Base-by-base conservation (phyloP, 2,888 invertebrate genomes). In the Harpalus rufipes region DNA sequence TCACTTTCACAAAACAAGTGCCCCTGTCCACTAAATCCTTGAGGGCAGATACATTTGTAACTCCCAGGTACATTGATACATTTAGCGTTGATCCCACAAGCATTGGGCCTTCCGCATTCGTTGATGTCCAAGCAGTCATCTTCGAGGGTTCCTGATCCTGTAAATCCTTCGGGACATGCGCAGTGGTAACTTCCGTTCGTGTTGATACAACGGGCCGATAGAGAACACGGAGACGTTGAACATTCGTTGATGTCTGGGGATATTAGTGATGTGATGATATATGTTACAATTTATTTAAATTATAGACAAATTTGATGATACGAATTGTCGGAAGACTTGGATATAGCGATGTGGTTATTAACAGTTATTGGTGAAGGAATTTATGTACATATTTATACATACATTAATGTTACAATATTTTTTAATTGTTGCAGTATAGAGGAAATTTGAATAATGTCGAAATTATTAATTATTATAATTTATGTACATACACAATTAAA, bases 51-150 rank as follows among this genome's bases (percentile, higher is more conserved):
- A 91, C 96, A 96, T 89, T 94, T 94, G 92, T 93, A 96, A 84
- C 95, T 94, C 88, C 96, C 96, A n/a, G 94, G 94, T 81, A 95
- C 93, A 91, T 97, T 97, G 91, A 94, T 94, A 92, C 96, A 97
- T 91, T 95, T 94, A 87, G 96, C 95, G 91, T 96, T 95, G 88
- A 93, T 92, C 86, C 96, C 96, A 90, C 96, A 97, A 89, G 94
- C 92, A 88, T 93, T 93, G 87, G 92, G 89, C 87, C 92, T 91
- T 85, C 93, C 93, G 90, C 96, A 96, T 90, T 96, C 96, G 91
- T 96, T 95, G 90, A 95, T 92, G 91, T 96, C 96, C 89, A 93
- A 90, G 89, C 95, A 95, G 87, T 93, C 94, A 87, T 93, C 92
- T 65, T 92, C 91, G 7, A 91, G 89, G 78, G 90, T 89, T 51